Evolutionary conservation across 2,113 vertebrate genomes (phyloP).

Genomic region (Lethenteron reissneri): DNA sequence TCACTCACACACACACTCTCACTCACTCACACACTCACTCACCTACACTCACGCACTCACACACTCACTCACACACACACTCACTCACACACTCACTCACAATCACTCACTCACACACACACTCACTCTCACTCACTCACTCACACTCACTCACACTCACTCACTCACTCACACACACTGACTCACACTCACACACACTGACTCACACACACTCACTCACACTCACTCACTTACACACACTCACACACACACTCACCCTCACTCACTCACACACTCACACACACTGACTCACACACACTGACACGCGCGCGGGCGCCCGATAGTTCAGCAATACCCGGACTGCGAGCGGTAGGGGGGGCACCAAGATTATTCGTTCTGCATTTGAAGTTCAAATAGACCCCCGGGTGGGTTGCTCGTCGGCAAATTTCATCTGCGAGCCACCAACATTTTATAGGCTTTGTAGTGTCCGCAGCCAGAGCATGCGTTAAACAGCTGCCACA

Average conservation of each 20-base stretch:
- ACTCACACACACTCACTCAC: neutral
- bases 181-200: neutral
- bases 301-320: neutral
- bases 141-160: slow-evolving; percentile 1
- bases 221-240: neutral
- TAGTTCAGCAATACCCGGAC: too few relatives aligned
- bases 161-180: neutral
- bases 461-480: too few relatives aligned
- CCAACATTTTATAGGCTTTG: too few relatives aligned
- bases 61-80: neutral
- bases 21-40: neutral
- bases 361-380: too few relatives aligned
- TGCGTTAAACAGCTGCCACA: too few relatives aligned
- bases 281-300: neutral
- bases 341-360: too few relatives aligned
- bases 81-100: neutral
- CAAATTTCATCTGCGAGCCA: too few relatives aligned
- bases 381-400: too few relatives aligned
- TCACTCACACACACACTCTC: neutral
- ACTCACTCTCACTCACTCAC: neutral
- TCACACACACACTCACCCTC: neutral
- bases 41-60: neutral
- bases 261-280: neutral
- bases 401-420: too few relatives aligned
- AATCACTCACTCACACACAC: neutral